Base-by-base conservation (phyloP, 2,113 vertebrate genomes). In the Indri indri region DNA sequence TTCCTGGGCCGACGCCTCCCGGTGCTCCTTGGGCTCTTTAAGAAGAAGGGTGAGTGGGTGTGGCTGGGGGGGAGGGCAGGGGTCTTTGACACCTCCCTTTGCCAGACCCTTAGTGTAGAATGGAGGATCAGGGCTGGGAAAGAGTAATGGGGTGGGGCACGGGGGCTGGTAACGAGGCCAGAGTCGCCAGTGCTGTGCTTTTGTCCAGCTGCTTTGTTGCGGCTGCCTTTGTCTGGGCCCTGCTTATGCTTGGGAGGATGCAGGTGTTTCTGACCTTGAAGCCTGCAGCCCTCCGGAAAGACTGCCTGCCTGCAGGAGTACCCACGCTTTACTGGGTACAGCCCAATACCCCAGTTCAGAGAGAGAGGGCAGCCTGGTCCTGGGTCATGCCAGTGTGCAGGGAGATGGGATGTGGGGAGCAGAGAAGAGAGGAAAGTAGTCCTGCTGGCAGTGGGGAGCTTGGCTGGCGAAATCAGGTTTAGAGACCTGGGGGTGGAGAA, bases 1-100 rank as follows among this genome's bases (percentile, higher is more conserved):
- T 99, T 99, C 98, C 98, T 99, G 93, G 99, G 99, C 97, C 99
- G 99, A 98, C 99, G 98, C 96, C 97, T 99, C 97, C 98, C 98
- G 47, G 99, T 98, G 74, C 98, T 99, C 66, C 98, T 99, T 90
- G 99, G 99, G 70, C 97, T 99, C 98, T 99, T 99, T 99, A 99
- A 99, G 98, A 99, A 99, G 98, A 99, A 99, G 98, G 99, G 99
- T 99, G 98, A 99, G 99, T 99, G 97, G 95, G 84, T 97, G 84
- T 97, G 96, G 59, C 66, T 80, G 94, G 73, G 42, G 42, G 82
- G 59, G 18, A 18, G 47, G 50, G 59, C 59, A 77, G 66, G 34
- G 73, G 32, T 66, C 71, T 68, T 37, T 0, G 3, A 68, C 16
- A 70, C 63, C 61, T 83, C 34, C 14, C 8, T 94, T 74, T 74